A percentile compares a stretch with the other conserved stretches of the same genome.
Conservation (phyloP, 1,140 invertebrate species). For the Drosophila sp. region DNA sequence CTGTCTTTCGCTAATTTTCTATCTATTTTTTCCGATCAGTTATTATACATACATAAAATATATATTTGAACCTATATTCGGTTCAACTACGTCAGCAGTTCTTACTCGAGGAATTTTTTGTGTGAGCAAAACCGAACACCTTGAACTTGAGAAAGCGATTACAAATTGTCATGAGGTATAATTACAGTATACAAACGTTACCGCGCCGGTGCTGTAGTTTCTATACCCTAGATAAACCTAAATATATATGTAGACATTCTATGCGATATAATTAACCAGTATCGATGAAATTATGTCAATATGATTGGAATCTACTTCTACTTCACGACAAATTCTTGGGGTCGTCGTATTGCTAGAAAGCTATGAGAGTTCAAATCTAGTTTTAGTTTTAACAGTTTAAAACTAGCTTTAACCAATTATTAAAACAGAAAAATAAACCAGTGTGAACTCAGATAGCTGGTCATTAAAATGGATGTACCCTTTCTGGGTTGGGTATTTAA, state of each 20-base stretch:
- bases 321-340: no score
- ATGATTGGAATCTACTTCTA: no score
- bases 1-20: neutral
- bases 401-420: no score
- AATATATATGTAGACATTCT: no score
- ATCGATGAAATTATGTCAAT: no score
- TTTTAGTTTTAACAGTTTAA: no score
- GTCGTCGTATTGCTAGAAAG: no score
- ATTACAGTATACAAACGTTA: neutral
- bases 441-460: neutral
- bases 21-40: neutral
- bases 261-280: no score
- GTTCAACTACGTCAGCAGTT: slow-evolving; percentile 8
- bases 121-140: slow-evolving; percentile 11
- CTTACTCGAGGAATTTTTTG: slow-evolving; percentile 1
- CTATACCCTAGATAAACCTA: neutral
- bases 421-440: no score
- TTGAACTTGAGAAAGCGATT: slow-evolving; percentile 21
- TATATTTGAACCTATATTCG: neutral
- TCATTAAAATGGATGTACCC: neutral
- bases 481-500: neutral
- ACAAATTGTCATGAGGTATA: slow-evolving; percentile 10
- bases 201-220: neutral
- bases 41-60: neutral
- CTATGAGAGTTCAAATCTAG: no score